Percentiles rank a stretch among this genome's conserved stretches.
phyloP scores from a whole-genome alignment of 2,113 vertebrate genomes.

The Myrmecophaga tridactyla region DNA sequence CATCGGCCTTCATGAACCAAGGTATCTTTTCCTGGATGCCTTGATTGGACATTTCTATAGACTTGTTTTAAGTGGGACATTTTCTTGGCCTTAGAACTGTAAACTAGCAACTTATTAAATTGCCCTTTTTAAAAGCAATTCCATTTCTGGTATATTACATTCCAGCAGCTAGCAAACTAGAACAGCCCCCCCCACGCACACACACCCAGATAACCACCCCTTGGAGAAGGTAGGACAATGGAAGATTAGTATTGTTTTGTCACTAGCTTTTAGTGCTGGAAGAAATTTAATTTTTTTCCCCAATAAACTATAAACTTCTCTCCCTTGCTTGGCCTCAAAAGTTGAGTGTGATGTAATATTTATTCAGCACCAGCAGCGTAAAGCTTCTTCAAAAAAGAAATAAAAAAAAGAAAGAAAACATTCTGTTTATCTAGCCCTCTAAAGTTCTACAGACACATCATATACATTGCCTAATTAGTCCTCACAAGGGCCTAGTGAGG shows the following conservation, averaged over 20 bases:
- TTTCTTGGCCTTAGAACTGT: too few species aligned
- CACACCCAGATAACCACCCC: too few species aligned
- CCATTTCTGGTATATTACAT: too few species aligned
- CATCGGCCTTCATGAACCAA: too few species aligned
- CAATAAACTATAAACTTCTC: conserved; percentile 43
- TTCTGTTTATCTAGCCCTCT: conserved; percentile 64
- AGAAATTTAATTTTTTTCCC: conserved; percentile 55
- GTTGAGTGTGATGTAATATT: conserved; percentile 65
- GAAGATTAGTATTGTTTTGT: conserved; percentile 57
- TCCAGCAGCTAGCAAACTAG: too few species aligned
- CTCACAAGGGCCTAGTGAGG: neutral
- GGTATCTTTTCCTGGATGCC: too few species aligned
- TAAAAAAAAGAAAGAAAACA: too few species aligned
- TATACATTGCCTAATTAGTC: conserved; percentile 24
- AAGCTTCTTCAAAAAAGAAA: conserved; percentile 52
- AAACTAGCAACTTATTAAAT: too few species aligned
- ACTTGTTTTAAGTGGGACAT: too few species aligned
- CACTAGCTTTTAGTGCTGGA: conserved; percentile 16
- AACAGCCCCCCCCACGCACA: too few species aligned
- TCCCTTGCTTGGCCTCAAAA: conserved; percentile 48
- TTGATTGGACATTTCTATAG: too few species aligned
- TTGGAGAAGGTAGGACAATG: neutral
- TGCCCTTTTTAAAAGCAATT: too few species aligned
- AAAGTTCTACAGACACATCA: conserved; percentile 53
- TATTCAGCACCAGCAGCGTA: conserved; percentile 57